phyloP scores from a whole-genome alignment of 2,113 vertebrate species.

The Pseudorectes ferrugineus region DNA sequence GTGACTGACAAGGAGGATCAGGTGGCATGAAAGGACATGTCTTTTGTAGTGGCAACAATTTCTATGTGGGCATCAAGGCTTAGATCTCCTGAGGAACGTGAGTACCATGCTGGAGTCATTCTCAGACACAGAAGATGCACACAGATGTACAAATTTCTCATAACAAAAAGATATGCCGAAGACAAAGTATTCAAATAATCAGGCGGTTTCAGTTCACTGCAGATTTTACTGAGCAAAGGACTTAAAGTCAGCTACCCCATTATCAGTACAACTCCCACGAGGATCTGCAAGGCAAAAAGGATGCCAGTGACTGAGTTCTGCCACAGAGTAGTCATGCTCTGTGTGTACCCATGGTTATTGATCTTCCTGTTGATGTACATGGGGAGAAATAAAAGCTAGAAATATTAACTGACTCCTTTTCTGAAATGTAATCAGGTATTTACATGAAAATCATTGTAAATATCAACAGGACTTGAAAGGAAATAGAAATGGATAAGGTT shows the following conservation, averaged over 20 bases:
- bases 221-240: background rate
- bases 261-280: background rate
- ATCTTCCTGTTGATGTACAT: background rate
- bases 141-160: background rate
- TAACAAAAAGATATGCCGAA: background rate
- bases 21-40: background rate
- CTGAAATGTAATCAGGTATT: background rate
- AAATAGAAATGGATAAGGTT: background rate
- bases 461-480: background rate
- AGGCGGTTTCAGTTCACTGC: background rate
- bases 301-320: background rate
- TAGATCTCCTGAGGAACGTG: background rate
- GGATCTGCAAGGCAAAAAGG: background rate
- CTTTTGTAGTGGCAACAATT: background rate
- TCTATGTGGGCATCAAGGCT: background rate
- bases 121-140: background rate
- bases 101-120: background rate
- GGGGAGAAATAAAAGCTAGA: background rate
- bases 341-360: background rate
- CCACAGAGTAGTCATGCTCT: background rate
- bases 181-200: background rate
- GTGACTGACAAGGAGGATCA: background rate
- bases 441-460: conserved; percentile 3
- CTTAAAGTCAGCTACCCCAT: background rate
- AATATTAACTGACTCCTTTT: background rate